phyloP scores from a whole-genome alignment of 2,888 invertebrate species.

The Cantharis lateralis region DNA sequence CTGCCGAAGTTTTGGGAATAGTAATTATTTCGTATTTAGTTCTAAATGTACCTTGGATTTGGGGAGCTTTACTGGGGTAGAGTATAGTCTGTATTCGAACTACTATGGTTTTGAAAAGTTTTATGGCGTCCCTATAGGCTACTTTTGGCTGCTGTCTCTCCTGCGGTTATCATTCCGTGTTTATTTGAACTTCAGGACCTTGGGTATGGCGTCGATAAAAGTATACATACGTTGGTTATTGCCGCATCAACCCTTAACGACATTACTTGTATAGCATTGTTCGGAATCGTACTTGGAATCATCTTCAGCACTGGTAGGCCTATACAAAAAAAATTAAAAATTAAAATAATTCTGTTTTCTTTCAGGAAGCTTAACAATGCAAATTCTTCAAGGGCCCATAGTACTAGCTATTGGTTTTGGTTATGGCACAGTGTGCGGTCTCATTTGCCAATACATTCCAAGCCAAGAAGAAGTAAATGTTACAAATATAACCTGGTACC shows the following conservation, averaged over 20 bases:
- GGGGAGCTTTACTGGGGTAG: constrained; percentile 62
- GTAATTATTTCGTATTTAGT: constrained; percentile 60
- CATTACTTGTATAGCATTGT: constrained; percentile 74
- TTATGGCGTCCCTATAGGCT: constrained; percentile 54
- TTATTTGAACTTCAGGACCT: constrained; percentile 66
- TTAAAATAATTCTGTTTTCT: constrained; percentile 13
- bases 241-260: constrained; percentile 76
- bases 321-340: background rate
- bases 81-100: constrained; percentile 34
- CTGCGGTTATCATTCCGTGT: constrained; percentile 75
- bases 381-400: constrained; percentile 62
- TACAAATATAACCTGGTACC: background rate
- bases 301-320: constrained; percentile 65
- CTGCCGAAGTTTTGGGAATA: constrained; percentile 61
- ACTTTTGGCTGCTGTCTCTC: constrained; percentile 70
- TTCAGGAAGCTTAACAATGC: constrained; percentile 56
- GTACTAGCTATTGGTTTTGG: constrained; percentile 65
- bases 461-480: constrained; percentile 54
- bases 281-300: constrained; percentile 68
- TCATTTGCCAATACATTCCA: constrained; percentile 67
- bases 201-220: constrained; percentile 71
- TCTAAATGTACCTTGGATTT: constrained; percentile 65
- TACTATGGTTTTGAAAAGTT: constrained; percentile 41
- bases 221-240: constrained; percentile 74
- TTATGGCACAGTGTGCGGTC: constrained; percentile 65